Evolutionary conservation across 2,113 vertebrate species (phyloP).

Genomic region (Gopherus flavomarginatus): DNA sequence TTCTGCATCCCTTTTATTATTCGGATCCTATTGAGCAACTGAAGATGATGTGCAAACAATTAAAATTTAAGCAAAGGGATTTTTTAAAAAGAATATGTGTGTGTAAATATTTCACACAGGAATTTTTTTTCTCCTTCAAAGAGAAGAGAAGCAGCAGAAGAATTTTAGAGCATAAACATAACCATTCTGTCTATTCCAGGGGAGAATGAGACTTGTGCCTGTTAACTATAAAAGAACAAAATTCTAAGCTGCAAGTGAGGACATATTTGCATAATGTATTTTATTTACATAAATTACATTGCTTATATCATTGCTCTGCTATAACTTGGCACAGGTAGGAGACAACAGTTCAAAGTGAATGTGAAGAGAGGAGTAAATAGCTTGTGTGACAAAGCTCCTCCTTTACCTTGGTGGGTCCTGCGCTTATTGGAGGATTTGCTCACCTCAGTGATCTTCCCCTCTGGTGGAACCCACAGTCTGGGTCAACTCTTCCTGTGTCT

Average conservation of each 20-base stretch:
- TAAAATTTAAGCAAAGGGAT: slow-evolving; percentile 57
- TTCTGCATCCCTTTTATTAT: slow-evolving; percentile 16
- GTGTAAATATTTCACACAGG: slow-evolving; percentile 52
- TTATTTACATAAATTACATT: slow-evolving; percentile 69
- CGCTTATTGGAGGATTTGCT: no score
- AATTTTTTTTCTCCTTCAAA: slow-evolving; percentile 64
- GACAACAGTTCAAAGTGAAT: slow-evolving; percentile 9
- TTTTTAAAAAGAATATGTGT: slow-evolving; percentile 39
- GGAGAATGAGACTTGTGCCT: slow-evolving; percentile 48
- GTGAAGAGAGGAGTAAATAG: not conserved
- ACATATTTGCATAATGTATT: slow-evolving; percentile 68
- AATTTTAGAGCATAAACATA: slow-evolving; percentile 63
- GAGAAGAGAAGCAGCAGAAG: slow-evolving; percentile 47
- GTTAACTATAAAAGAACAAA: slow-evolving; percentile 68
- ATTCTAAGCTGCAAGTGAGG: slow-evolving; percentile 63
- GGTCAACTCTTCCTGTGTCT: no score
- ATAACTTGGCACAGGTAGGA: slow-evolving; percentile 27
- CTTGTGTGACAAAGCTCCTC: not conserved
- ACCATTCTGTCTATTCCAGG: slow-evolving; percentile 58
- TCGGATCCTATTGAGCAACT: slow-evolving; percentile 9
- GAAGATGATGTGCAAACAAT: slow-evolving; percentile 38
- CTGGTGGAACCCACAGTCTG: no score
- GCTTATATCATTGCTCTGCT: slow-evolving; percentile 54
- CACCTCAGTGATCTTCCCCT: no score
- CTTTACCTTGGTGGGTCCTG: no score